A percentile compares a stretch with the other conserved stretches of the same genome.
These are phyloP conservation scores for Drosophila monieri DNA, from an alignment of 2,888 invertebrate species.

Conservation along the genomic window DNA sequence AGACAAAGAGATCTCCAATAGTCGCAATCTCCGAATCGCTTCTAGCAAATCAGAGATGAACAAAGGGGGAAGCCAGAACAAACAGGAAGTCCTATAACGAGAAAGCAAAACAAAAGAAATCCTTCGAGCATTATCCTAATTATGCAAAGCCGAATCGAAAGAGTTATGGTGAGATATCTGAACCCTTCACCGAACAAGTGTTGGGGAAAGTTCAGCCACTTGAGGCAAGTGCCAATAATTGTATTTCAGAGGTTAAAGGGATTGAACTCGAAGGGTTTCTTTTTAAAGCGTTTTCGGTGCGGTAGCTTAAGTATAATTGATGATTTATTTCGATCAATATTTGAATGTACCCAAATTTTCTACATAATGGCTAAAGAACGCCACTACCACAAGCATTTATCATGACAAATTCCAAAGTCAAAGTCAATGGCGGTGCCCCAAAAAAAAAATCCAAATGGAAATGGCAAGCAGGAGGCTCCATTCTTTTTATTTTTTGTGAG, in stretches of 20 bases:
- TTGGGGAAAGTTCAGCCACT: not conserved
- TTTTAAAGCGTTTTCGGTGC: not conserved
- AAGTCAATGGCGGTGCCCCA: conserved; percentile 47
- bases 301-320: conserved; percentile 7
- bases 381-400: conserved; percentile 58
- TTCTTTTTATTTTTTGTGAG: not conserved
- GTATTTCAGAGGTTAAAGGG: not conserved
- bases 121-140: conserved; percentile 34
- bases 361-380: conserved; percentile 35
- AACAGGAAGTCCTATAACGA: conserved; percentile 20
- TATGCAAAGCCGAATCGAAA: conserved; percentile 30
- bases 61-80: conserved; percentile 11
- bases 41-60: conserved; percentile 32
- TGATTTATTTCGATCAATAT: conserved; percentile 35
- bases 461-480: conserved; percentile 3
- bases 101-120: conserved; percentile 15
- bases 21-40: conserved; percentile 26
- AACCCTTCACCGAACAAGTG: conserved; percentile 11
- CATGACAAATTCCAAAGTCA: conserved; percentile 53
- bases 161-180: conserved; percentile 13
- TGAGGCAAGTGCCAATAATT: conserved; percentile 2
- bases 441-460: conserved; percentile 29
- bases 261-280: not conserved
- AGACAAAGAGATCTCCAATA: conserved; percentile 8
- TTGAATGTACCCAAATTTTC: conserved; percentile 13